Percentiles rank a stretch among this genome's conserved stretches.
Evolutionary conservation across 2,797 vertebrate genomes (phyloP).

Genomic region (Cynodonichthys magdalenae): DNA sequence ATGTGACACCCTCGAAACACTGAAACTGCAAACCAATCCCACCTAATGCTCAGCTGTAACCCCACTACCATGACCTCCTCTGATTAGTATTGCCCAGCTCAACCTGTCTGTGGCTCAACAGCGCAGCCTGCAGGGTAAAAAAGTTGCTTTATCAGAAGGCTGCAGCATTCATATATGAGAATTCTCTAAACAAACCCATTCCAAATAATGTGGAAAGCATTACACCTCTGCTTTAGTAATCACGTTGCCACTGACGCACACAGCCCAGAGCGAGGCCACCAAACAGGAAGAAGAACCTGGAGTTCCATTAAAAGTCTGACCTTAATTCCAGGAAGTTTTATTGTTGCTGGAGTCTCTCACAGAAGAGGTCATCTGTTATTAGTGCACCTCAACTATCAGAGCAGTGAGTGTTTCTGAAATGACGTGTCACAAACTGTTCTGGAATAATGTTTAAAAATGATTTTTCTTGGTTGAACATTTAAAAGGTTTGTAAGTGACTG

Average conservation of each 20-base stretch:
- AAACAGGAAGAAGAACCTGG: constrained; percentile 51
- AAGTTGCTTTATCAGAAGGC: neutral
- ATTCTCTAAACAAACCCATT: constrained; percentile 16
- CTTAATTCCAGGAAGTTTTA: constrained; percentile 43
- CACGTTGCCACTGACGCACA: constrained; percentile 6
- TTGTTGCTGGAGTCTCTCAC: constrained; percentile 32
- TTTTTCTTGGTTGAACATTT: neutral
- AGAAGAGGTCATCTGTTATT: constrained; percentile 3
- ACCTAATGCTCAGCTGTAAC: constrained; percentile 29
- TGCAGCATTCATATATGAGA: neutral
- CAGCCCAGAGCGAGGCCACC: neutral
- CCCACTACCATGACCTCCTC: constrained; percentile 18
- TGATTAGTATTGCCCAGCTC: constrained; percentile 7
- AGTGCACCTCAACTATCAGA: constrained; percentile 5
- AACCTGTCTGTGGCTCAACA: constrained; percentile 57
- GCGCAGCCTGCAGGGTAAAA: constrained; percentile 64
- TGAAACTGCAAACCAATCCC: constrained; percentile 9
- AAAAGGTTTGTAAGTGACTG: neutral
- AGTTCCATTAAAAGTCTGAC: constrained; percentile 5
- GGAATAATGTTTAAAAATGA: no score
- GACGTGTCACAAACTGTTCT: neutral
- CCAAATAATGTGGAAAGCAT: neutral
- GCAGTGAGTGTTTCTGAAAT: neutral
- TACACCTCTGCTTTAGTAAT: neutral
- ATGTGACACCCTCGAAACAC: constrained; percentile 29